Conservation (phyloP, 2,888 invertebrate genomes). For the Stenichneumon culpator region DNA sequence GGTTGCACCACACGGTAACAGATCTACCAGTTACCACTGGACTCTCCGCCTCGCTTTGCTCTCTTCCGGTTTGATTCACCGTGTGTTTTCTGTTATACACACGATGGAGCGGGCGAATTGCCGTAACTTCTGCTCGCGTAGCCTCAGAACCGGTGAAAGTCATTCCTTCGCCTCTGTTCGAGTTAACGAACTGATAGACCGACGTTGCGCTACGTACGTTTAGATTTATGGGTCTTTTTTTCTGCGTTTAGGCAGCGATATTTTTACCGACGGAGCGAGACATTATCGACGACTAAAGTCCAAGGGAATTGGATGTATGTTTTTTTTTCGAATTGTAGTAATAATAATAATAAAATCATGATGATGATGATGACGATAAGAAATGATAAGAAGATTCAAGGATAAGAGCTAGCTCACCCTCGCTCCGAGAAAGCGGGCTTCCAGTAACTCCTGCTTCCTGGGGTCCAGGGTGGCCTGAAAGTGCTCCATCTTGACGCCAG, state of each 20-base stretch:
- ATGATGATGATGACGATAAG: slow-evolving; percentile 17
- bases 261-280: background rate
- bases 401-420: slow-evolving; percentile 90
- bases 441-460: slow-evolving; percentile 99
- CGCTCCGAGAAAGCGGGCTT: slow-evolving; percentile 98
- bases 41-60: slow-evolving; percentile 26
- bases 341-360: background rate
- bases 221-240: background rate
- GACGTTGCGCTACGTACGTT: background rate
- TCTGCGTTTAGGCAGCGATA: background rate
- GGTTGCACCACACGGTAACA: slow-evolving; percentile 59
- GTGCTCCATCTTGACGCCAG: slow-evolving; percentile 98
- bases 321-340: background rate
- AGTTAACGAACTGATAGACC: slow-evolving; percentile 20
- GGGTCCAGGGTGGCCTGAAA: slow-evolving; percentile 99
- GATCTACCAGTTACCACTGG: slow-evolving; percentile 32
- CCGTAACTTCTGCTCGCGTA: slow-evolving; percentile 38
- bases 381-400: slow-evolving; percentile 31
- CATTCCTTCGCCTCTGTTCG: slow-evolving; percentile 49
- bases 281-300: background rate
- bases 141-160: slow-evolving; percentile 59
- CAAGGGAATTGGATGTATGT: background rate
- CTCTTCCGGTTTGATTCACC: slow-evolving; percentile 50
- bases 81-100: slow-evolving; percentile 23
- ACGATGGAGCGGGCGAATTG: slow-evolving; percentile 7